Base-by-base conservation (phyloP, 2,888 invertebrate genomes). In the Apamea anceps region DNA sequence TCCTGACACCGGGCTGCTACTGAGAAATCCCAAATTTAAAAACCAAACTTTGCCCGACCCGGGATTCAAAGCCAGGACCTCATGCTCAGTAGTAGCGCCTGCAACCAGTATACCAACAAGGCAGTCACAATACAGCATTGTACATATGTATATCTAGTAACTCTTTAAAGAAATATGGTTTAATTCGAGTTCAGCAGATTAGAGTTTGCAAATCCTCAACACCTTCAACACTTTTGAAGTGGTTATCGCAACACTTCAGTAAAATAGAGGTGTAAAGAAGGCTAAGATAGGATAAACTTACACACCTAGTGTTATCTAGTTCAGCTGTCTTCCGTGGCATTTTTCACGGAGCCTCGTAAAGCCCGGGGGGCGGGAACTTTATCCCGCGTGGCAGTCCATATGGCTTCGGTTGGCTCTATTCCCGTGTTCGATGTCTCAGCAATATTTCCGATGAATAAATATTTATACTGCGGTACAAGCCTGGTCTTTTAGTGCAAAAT, bases 401-500 rank as follows among this genome's bases (percentile, higher is more conserved):
- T 67, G 73, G 85, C 79, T 87, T 82, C 70, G 21, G 45, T 45
- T 21, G 57, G 45, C 73, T 81, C 66, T 71, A 72, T 73, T 68
- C 65, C 63, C 70, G 67, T 57, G 21, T 79, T 75, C 75, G 71
- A 77, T 45, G 72, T 42, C 65, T 78, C 75, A 76, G 82, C 65
- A 75, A 77, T 78, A 68, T 88, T 63, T 63, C n/a, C 71, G 45
- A 72, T 75, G 79, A 80, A 87, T 77, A 85, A 81, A 87, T 87
- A 75, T 87, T 79, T 77, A 74, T 72, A 54, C n/a, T 0, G 25
- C 32, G n/a, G 57, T 51, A 72, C 54, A 25, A 72, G 73, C 48
- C 74, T 12, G 28, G 18, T 21, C 4, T 32, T 48, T 42, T 60
- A 12, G 18, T 51, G 18, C 18, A 37, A 42, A 8, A 54, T 78